Base-by-base conservation (phyloP, 2,888 invertebrate species). In the Eudemis profundana region DNA sequence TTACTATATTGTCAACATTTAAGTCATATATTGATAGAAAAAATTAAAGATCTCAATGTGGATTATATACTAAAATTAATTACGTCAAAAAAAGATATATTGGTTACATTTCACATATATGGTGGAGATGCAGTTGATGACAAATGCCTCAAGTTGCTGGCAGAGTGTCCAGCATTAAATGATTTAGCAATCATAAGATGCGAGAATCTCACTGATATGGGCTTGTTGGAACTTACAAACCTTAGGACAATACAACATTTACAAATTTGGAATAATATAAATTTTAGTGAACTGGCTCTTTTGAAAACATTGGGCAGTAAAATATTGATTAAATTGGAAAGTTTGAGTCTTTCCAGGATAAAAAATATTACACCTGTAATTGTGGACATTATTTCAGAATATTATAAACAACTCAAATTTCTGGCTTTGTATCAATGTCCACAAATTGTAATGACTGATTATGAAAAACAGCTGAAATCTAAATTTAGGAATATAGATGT, bases 401-500 rank as follows among this genome's bases (percentile, higher is more conserved):
- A 86, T 72, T 92, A 90, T 67, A 88, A 83, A 65, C 82, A 83
- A 68, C 75, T 93, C 0, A 87, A 82, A 66, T 91, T 91, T 74
- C 71, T 93, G 36, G 89, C 92, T 27, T 70, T 93, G 10, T 93
- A 92, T 66, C 87, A 89, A 65, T 93, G 93, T 70, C 88, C 89
- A 8, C 81, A 74, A 74, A 86, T 92, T 42, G 80, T 85, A 49
- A 83, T 86, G 67, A 84, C 83, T 17, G 87, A 89, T 74, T 90
- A 89, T 76, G 87, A 87, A 74, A 87, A 87, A 70, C 86, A 89
- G 70, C 74, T 92, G 10, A 87, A 87, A 70, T 80, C 85, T 1
- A 91, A 90, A 75, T 90, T 92, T 73, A 79, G 86, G 69, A 87
- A 90, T 75, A 87, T 90, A 71, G 86, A 90, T 71, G 85, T 91